phyloP scores from a whole-genome alignment of 2,797 vertebrate genomes.

The Clarias fuscus region DNA sequence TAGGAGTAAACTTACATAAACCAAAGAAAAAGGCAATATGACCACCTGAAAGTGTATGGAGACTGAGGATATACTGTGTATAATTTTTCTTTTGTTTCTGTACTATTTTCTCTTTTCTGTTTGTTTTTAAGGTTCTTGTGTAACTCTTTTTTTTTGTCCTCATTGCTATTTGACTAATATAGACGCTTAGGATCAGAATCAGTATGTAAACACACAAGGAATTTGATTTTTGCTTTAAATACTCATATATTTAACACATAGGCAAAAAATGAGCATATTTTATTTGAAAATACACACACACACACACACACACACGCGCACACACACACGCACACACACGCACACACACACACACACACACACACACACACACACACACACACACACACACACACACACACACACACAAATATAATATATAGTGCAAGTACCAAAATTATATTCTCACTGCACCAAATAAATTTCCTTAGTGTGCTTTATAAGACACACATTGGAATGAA shows the following conservation, averaged over 20 bases:
- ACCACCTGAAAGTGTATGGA: not conserved
- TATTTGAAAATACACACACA: not conserved
- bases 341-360: too few species aligned
- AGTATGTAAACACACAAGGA: too few species aligned
- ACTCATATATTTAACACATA: too few species aligned
- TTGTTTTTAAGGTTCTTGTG: not conserved
- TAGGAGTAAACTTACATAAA: not conserved
- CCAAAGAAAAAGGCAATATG: not conserved
- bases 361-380: too few species aligned
- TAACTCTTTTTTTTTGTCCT: not conserved
- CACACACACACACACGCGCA: too few species aligned
- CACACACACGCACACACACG: too few species aligned
- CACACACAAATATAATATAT: too few species aligned
- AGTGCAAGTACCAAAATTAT: not conserved
- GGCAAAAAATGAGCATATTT: not conserved
- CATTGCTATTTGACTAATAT: not conserved
- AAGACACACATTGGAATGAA: constrained; percentile 82
- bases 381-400: too few species aligned
- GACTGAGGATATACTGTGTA: not conserved
- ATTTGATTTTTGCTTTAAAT: too few species aligned
- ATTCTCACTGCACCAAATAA: constrained; percentile 81
- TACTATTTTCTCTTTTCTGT: constrained; percentile 18
- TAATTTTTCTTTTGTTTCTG: not conserved
- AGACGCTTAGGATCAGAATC: not conserved
- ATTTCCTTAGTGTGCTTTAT: constrained; percentile 80